Base-by-base conservation (phyloP, 1,140 invertebrate genomes). In the Nomia melanderi region DNA sequence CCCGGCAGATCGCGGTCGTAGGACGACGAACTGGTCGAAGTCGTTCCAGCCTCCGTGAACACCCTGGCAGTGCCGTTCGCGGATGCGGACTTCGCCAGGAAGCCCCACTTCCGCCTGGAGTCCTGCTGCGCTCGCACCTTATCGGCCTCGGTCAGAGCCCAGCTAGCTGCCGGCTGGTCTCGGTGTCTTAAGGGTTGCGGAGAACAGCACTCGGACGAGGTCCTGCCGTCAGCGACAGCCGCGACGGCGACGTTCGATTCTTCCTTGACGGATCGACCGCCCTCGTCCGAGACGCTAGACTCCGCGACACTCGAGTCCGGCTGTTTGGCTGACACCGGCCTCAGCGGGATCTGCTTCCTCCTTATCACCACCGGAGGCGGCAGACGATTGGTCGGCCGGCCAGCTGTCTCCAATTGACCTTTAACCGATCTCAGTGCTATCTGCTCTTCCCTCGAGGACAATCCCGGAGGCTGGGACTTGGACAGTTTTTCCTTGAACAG, bases 321-420 rank as follows among this genome's bases (percentile, higher is more conserved):
- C 39, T 57, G 77, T n/a, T 79, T 72, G 12, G n/a, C 59, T 57
- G 76, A 71, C 63, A 44, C 25, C 44, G 70, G 14, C 33, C 78
- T 80, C 0, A 63, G 75, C 39, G 65, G 57, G 3, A 90, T 88
- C 41, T 89, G 89, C 62, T 89, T 90, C 44, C 89, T 83, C 23
- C 88, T 88, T 63, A 90, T 90, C 74, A 88, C 83, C 81, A 90
- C 88, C 57, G 88, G 88, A 29, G 89, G 89, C 62, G 88, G 88
- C 56, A 87, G 77, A 77, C 81, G 88, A 78, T 77, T 78, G 62
- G 80, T 83, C 80, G 87, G 73, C 33, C 64, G 66, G 31, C 60
- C 73, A 53, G 73, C 78, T 79, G 88, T 71, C n/a, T 67, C 54
- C 54, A 67, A 78, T 39, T 64, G 76, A 78, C 70, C 63, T 83